Conservation (phyloP, 1,140 invertebrate species). For the Zaprionus davidi region DNA sequence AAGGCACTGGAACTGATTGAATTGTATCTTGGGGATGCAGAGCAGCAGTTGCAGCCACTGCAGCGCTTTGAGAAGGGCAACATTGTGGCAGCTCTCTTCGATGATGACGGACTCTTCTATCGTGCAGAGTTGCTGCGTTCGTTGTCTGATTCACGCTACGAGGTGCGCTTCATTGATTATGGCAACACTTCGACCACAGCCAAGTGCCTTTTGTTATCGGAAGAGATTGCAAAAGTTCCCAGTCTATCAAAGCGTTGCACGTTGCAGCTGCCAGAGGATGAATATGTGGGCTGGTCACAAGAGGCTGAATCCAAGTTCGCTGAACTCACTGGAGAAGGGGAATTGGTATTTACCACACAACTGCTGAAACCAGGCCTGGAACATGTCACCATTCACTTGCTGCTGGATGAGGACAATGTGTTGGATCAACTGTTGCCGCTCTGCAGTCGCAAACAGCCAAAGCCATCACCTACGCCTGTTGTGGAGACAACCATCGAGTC, state of each 20-base stretch:
- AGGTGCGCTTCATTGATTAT: constrained; percentile 90
- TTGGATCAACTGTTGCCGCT: constrained; percentile 86
- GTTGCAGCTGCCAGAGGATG: constrained; percentile 86
- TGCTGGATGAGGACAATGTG: constrained; percentile 87
- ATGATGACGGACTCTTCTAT: constrained; percentile 89
- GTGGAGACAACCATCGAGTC: not conserved
- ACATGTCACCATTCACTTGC: constrained; percentile 87
- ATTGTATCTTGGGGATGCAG: constrained; percentile 85
- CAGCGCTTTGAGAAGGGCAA: constrained; percentile 85
- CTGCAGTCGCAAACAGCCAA: constrained; percentile 81
- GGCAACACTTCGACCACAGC: constrained; percentile 88
- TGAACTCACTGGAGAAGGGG: constrained; percentile 87
- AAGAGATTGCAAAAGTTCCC: constrained; percentile 87
- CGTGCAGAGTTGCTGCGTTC: constrained; percentile 88
- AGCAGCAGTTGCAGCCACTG: constrained; percentile 55
- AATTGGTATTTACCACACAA: constrained; percentile 87
- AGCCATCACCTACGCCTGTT: constrained; percentile 28
- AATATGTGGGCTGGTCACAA: constrained; percentile 87
- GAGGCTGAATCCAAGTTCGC: constrained; percentile 87
- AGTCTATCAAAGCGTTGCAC: constrained; percentile 87
- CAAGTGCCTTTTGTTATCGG: constrained; percentile 87
- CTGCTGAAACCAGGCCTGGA: constrained; percentile 87
- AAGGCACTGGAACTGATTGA: constrained; percentile 87
- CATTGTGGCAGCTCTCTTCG: constrained; percentile 89
- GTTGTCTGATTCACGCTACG: constrained; percentile 86